These are phyloP conservation scores for Choloepus didactylus DNA, from an alignment of 2,797 vertebrate species.

Conservation along the genomic window DNA sequence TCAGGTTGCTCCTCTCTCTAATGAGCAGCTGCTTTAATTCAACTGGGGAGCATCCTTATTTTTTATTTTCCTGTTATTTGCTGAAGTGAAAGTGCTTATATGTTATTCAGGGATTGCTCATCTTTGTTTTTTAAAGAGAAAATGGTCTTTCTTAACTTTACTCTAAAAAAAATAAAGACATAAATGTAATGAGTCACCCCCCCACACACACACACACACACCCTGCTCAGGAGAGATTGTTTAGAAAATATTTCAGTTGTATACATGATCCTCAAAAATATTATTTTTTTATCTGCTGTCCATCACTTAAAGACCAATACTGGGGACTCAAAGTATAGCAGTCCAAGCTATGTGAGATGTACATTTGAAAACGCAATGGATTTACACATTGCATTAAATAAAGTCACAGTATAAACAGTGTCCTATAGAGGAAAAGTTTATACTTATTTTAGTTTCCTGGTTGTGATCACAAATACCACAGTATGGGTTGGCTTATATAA, in stretches of 20 bases:
- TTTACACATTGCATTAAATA: neutral
- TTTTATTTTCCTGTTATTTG: conserved; percentile 16
- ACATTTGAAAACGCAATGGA: neutral
- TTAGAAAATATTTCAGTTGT: conserved; percentile 30
- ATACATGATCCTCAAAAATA: neutral
- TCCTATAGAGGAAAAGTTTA: neutral
- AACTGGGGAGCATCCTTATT: neutral
- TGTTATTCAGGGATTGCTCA: neutral
- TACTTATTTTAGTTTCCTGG: neutral
- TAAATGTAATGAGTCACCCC: neutral
- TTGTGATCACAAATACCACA: too few relatives aligned
- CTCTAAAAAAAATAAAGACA: neutral
- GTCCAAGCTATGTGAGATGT: conserved; percentile 14
- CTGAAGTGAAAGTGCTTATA: neutral
- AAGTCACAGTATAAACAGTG: conserved; percentile 20
- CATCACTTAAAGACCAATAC: neutral
- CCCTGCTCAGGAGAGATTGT: neutral
- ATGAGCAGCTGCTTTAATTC: neutral
- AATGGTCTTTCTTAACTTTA: neutral
- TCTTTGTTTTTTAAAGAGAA: neutral
- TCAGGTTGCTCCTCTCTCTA: neutral
- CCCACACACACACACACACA: too few relatives aligned
- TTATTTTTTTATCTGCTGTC: neutral
- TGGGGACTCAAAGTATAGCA: neutral
- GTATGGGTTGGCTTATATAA: too few relatives aligned